Base-by-base conservation (phyloP, 1,140 invertebrate species). In the Agrypnia vestita region DNA sequence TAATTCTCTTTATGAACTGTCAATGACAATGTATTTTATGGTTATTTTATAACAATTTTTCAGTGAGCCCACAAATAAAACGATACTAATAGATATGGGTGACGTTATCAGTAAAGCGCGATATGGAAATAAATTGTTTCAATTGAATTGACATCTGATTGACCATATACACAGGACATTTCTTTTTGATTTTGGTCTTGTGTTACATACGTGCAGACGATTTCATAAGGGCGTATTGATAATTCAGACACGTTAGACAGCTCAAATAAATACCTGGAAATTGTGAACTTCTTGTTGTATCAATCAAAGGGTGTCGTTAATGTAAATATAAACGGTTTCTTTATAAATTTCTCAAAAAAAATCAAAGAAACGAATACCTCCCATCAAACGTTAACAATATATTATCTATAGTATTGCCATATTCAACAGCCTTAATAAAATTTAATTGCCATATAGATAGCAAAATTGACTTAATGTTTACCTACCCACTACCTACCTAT, bases 61-160 rank as follows among this genome's bases (percentile, higher is more conserved):
- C 25, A 35, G 25, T 35, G 1, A 35, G 1, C 25, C 25, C 6
- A 1, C 25, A 35, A 35, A 35, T 35, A 35, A 35, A 35, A 35
- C 49, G 1, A 3, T 15, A 51, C 8, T 51, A 9, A 51, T 1
- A 15, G 8, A 8, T 3, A 51, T 51, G 8, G 1, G n/a, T 51
- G 11, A 51, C 11, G n/a, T 15, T 51, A 51, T 51, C 49, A 8
- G 49, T 7, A 64, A 59, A 21, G 55, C 13, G 61, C 25, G 6
- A 69, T 69, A n/a, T 4, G 64, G 10, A 69, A n/a, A n/a, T 49
- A 15, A 43, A 35, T 13, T 10, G n/a, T 35, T 17, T 19, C 44
- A 69, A 47, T 69, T 47, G 17, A 69, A 47, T 69, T 69, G 64
- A 69, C 13, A 44, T n/a, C 15, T 49, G 64, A 49, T 49, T 69